Conservation (phyloP, 2,888 invertebrate genomes). For the Dolichomitus sp. region DNA sequence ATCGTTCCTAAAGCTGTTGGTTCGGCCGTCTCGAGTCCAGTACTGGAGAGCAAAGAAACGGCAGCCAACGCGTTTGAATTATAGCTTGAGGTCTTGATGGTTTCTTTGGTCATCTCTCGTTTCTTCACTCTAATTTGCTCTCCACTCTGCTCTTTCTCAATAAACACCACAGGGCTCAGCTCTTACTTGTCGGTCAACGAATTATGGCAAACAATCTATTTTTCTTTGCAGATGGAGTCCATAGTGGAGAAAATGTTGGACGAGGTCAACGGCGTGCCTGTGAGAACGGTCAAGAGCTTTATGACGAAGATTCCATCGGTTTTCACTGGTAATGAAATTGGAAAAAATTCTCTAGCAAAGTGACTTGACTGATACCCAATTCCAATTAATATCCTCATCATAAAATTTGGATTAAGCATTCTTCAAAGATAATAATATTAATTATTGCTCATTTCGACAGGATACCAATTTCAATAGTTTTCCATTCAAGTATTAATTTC, state of each 20-base stretch:
- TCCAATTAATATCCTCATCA: background rate
- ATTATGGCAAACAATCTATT: conserved; percentile 70
- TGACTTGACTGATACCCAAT: background rate
- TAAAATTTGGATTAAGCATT: too few relatives aligned
- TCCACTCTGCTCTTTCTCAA: conserved; percentile 34
- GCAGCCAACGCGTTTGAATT: background rate
- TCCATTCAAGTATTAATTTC: too few relatives aligned
- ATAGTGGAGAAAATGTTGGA: conserved; percentile 99
- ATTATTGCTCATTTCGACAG: too few relatives aligned
- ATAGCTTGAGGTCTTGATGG: conserved; percentile 33
- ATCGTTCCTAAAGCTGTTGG: conserved; percentile 60
- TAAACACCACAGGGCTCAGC: conserved; percentile 41
- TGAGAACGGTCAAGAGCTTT: conserved; percentile 99
- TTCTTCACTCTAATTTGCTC: conserved; percentile 15
- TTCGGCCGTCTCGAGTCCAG: conserved; percentile 4
- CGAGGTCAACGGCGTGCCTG: conserved; percentile 97
- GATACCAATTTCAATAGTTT: too few relatives aligned
- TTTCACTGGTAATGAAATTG: conserved; percentile 89
- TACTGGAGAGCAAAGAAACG: background rate
- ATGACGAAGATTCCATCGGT: conserved; percentile 99
- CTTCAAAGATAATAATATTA: background rate
- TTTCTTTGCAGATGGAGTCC: conserved; percentile 94
- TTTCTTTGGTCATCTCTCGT: conserved; percentile 42
- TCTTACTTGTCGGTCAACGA: conserved; percentile 12
- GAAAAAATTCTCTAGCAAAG: background rate